These are phyloP conservation scores for Cantharis lateralis DNA, from an alignment of 2,888 invertebrate species.

Conservation along the genomic window DNA sequence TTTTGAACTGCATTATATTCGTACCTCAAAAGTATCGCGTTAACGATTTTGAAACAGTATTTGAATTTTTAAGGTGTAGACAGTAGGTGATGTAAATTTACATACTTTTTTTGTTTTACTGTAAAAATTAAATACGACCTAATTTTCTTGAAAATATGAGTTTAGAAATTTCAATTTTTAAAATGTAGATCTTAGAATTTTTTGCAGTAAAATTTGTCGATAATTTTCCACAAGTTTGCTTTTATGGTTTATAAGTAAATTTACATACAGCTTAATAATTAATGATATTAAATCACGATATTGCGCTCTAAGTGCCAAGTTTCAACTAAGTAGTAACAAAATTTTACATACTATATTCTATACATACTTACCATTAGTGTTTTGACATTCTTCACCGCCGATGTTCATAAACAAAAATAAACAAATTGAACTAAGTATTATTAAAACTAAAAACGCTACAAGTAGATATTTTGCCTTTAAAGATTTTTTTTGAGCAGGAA, in stretches of 20 bases:
- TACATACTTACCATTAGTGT: slow-evolving; percentile 42
- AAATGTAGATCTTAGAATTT: too few relatives aligned
- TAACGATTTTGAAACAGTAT: too few relatives aligned
- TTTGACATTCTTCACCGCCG: slow-evolving; percentile 40
- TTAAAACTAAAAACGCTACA: slow-evolving; percentile 45
- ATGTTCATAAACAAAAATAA: slow-evolving; percentile 44
- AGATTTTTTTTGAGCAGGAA: slow-evolving; percentile 41
- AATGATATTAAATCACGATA: not conserved
- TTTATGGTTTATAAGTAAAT: not conserved
- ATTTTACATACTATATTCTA: not conserved
- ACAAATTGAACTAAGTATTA: slow-evolving; percentile 46
- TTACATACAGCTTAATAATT: not conserved
- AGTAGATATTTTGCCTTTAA: slow-evolving; percentile 47
- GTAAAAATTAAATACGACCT: too few relatives aligned
- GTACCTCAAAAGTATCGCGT: too few relatives aligned
- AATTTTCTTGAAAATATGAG: too few relatives aligned
- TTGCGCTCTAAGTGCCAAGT: not conserved
- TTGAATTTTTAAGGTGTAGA: too few relatives aligned
- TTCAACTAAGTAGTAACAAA: not conserved
- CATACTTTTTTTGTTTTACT: too few relatives aligned
- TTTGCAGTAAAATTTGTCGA: not conserved
- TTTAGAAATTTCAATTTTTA: too few relatives aligned
- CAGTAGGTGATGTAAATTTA: too few relatives aligned
- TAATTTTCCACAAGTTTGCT: not conserved
- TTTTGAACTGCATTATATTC: too few relatives aligned